Conservation (phyloP, 1,140 invertebrate genomes). For the Drosophila yakuba region DNA sequence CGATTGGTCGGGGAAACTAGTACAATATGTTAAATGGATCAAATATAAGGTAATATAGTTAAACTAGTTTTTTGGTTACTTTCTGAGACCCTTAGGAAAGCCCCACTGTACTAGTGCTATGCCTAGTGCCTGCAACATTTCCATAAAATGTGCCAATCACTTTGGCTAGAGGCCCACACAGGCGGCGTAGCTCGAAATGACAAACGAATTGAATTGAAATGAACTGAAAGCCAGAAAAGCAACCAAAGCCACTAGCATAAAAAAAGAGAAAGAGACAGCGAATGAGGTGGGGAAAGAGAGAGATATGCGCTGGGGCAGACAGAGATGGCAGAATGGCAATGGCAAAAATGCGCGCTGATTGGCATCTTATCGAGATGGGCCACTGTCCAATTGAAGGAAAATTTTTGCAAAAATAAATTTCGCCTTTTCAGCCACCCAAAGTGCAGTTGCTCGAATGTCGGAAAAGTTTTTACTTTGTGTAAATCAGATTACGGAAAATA, state of each 20-base stretch:
- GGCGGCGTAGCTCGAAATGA: slow-evolving; percentile 58
- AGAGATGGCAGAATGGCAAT: slow-evolving; percentile 31
- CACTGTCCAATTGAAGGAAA: slow-evolving; percentile 82
- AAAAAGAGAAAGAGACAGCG: slow-evolving; percentile 1
- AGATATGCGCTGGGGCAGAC: neutral
- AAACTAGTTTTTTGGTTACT: neutral
- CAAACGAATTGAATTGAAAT: slow-evolving; percentile 83
- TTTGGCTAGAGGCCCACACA: slow-evolving; percentile 64
- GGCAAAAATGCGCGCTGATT: slow-evolving; percentile 79
- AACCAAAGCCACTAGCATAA: slow-evolving; percentile 15
- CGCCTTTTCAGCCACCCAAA: slow-evolving; percentile 69
- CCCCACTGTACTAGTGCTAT: slow-evolving; percentile 27
- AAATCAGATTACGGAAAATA: slow-evolving; percentile 71
- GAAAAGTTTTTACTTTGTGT: slow-evolving; percentile 53
- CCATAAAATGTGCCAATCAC: slow-evolving; percentile 81
- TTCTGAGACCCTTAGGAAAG: neutral
- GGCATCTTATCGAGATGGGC: slow-evolving; percentile 84
- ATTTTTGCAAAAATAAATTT: slow-evolving; percentile 80
- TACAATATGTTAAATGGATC: no score
- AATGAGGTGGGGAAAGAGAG: slow-evolving; percentile 11
- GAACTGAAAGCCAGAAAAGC: slow-evolving; percentile 56
- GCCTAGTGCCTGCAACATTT: slow-evolving; percentile 64
- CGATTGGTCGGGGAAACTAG: no score
- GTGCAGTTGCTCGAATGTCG: slow-evolving; percentile 51
- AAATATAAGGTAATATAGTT: no score